Evolutionary conservation across 2,888 invertebrate species (phyloP).

Genomic region (Cephus pygmeus): DNA sequence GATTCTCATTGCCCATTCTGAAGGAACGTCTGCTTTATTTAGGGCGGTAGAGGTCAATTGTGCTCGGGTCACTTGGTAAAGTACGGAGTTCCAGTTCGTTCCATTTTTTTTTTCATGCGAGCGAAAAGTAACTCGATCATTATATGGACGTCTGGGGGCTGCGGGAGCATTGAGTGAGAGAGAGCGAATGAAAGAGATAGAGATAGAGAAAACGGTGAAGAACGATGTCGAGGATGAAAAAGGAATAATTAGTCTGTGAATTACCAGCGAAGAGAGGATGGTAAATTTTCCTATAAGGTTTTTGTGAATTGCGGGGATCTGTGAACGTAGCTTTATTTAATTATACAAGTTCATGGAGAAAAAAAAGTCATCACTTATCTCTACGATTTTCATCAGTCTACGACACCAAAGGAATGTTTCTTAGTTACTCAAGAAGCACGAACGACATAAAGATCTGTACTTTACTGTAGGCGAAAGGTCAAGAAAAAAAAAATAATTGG

Average conservation of each 20-base stretch:
- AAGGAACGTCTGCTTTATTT: not conserved
- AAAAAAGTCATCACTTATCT: too few relatives aligned
- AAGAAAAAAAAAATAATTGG: not conserved
- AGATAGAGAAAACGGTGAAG: not conserved
- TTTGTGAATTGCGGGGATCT: too few relatives aligned
- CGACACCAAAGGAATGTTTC: not conserved
- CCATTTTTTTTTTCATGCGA: not conserved
- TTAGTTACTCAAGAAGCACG: not conserved
- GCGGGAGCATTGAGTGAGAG: not conserved
- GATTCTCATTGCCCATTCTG: conserved; percentile 2
- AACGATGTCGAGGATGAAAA: not conserved
- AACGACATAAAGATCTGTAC: not conserved
- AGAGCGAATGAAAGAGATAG: too few relatives aligned
- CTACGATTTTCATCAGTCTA: too few relatives aligned
- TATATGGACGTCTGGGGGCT: not conserved
- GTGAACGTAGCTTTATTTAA: too few relatives aligned
- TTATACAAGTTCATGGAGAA: too few relatives aligned
- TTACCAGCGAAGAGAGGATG: too few relatives aligned
- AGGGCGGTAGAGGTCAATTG: not conserved
- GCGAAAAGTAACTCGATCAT: not conserved
- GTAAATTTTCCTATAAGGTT: too few relatives aligned
- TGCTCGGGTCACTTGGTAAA: not conserved
- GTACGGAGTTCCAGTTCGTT: not conserved
- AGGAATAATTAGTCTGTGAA: too few relatives aligned
- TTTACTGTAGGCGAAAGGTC: not conserved